Evolutionary conservation across 2,797 vertebrate species (phyloP).

Genomic region (Sciurus vulgaris): DNA sequence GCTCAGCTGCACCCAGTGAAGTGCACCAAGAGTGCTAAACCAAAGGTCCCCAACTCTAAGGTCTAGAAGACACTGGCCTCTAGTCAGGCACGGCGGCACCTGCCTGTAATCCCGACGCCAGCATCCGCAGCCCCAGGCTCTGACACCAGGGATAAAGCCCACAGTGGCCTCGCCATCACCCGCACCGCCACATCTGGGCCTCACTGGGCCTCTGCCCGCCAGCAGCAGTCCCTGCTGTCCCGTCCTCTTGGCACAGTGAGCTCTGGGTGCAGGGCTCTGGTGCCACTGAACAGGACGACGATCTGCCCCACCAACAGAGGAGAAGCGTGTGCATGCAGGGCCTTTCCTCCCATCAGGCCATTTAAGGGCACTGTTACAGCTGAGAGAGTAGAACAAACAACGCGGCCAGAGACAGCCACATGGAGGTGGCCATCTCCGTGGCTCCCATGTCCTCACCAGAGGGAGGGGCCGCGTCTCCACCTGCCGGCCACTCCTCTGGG

Average conservation of each 20-base stretch:
- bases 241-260: not conserved
- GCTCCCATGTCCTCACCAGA: rapidly evolving
- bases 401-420: not conserved
- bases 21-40: not conserved
- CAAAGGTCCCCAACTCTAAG: not conserved
- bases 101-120: not conserved
- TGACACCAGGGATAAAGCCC: not conserved
- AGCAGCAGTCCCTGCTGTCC: not conserved
- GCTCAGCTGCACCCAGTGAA: not conserved
- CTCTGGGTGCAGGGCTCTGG: not conserved
- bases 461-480: not conserved
- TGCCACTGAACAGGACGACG: not conserved
- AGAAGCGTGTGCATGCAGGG: not conserved
- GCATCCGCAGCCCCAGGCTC: not conserved
- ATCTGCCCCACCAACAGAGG: not conserved
- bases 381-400: not conserved
- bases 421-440: rapidly evolving
- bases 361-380: slow-evolving; percentile 5
- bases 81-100: too few species aligned
- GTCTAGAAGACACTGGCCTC: not conserved
- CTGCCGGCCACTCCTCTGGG: not conserved
- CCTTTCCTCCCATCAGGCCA: not conserved
- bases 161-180: rapidly evolving
- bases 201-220: not conserved
- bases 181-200: not conserved